Percentiles rank a stretch among this genome's conserved stretches.
These are phyloP conservation scores for Dasyurus viverrinus DNA, from an alignment of 2,113 vertebrate species.

Conservation along the genomic window DNA sequence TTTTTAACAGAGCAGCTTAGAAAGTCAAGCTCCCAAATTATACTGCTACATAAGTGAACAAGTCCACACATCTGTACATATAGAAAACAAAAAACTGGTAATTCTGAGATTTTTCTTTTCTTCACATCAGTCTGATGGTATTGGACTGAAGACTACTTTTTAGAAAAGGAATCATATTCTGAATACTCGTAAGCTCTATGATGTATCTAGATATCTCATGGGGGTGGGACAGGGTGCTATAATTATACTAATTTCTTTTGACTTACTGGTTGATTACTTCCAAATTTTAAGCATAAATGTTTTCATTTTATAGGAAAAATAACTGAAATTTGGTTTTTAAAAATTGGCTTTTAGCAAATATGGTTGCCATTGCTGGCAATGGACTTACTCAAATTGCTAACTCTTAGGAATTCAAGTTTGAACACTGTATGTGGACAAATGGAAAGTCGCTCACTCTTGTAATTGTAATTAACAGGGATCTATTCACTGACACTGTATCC, in stretches of 20 bases:
- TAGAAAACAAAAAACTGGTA: slow-evolving; percentile 38
- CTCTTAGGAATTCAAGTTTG: slow-evolving; percentile 61
- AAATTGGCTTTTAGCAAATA: slow-evolving; percentile 71
- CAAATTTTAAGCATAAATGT: slow-evolving; percentile 59
- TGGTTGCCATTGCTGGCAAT: slow-evolving; percentile 79
- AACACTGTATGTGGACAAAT: slow-evolving; percentile 60
- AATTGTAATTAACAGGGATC: slow-evolving; percentile 83
- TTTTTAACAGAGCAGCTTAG: slow-evolving; percentile 53
- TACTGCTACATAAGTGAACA: slow-evolving; percentile 60
- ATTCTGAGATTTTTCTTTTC: slow-evolving; percentile 41
- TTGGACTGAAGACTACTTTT: slow-evolving; percentile 1
- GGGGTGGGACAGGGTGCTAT: slow-evolving; percentile 64
- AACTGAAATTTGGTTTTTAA: slow-evolving; percentile 75
- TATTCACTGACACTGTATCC: slow-evolving; percentile 87
- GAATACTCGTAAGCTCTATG: slow-evolving; percentile 35
- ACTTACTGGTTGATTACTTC: slow-evolving; percentile 63
- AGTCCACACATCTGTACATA: slow-evolving; percentile 41
- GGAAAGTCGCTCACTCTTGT: slow-evolving; percentile 72
- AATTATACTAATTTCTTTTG: slow-evolving; percentile 67
- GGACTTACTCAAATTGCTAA: slow-evolving; percentile 64
- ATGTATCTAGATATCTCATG: slow-evolving; percentile 7
- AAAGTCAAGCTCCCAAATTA: slow-evolving; percentile 48
- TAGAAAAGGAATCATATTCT: slow-evolving; percentile 27
- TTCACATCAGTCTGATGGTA: slow-evolving; percentile 29
- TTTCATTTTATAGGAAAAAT: slow-evolving; percentile 67